A percentile compares a stretch with the other conserved stretches of the same genome.
phyloP scores from a whole-genome alignment of 2,797 vertebrate genomes.

The Hemitrygon akajei region DNA sequence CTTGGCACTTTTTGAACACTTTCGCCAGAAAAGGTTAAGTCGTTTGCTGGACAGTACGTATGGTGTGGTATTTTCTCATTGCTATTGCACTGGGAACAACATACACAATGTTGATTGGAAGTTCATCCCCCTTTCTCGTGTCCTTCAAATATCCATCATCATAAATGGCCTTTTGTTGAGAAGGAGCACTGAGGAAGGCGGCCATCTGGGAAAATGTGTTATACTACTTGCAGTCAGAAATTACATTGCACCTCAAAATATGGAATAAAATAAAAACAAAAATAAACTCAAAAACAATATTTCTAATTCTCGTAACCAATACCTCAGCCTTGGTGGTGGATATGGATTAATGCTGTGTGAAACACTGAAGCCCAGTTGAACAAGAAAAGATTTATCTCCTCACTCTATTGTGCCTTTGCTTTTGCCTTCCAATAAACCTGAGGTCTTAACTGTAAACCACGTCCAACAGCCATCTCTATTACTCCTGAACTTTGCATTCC shows the following conservation, averaged over 20 bases:
- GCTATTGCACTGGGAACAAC: neutral
- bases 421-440: neutral
- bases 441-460: neutral
- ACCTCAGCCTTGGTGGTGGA: neutral
- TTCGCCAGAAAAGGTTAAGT: neutral
- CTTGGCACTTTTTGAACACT: neutral
- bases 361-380: neutral
- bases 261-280: neutral
- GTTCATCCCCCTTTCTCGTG: neutral
- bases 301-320: neutral
- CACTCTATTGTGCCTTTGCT: neutral
- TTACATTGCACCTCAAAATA: neutral
- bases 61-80: neutral
- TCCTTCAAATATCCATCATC: neutral
- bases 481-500: neutral
- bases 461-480: neutral
- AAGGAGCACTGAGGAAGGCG: neutral
- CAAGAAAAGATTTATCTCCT: neutral
- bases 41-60: neutral
- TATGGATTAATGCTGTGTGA: neutral
- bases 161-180: neutral
- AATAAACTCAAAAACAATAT: neutral
- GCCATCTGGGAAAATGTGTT: neutral
- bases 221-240: neutral
- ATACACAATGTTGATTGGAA: neutral